phyloP scores from a whole-genome alignment of 2,113 vertebrate species.

The Hemiprocne comata region DNA sequence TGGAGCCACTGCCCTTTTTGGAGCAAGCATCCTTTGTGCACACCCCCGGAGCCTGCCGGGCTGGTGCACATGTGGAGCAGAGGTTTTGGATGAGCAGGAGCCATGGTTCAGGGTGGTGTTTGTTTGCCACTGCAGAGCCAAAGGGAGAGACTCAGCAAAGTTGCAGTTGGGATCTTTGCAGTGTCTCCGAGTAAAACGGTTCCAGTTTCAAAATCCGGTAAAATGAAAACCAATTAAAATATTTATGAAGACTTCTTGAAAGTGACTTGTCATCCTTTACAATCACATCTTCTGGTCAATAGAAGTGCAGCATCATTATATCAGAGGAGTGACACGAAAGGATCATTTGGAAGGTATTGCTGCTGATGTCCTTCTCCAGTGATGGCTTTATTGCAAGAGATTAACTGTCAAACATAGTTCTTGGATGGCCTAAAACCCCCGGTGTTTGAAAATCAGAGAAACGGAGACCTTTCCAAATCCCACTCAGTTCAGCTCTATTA shows the following conservation, averaged over 20 bases:
- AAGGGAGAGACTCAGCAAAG: neutral
- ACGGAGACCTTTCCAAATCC: neutral
- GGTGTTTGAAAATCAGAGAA: neutral
- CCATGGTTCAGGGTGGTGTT: neutral
- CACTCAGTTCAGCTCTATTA: neutral
- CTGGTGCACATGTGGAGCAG: fast-evolving
- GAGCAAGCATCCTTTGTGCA: neutral
- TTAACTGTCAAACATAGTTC: neutral
- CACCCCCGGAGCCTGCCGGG: fast-evolving
- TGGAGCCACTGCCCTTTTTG: neutral
- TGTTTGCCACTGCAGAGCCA: neutral
- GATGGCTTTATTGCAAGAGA: neutral
- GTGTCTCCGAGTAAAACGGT: neutral
- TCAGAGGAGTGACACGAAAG: neutral
- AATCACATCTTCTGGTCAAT: neutral
- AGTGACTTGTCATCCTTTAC: neutral
- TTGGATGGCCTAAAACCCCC: neutral
- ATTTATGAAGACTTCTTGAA: neutral
- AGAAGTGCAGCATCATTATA: neutral
- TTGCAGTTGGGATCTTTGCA: neutral
- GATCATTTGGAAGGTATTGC: neutral
- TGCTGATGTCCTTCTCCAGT: neutral
- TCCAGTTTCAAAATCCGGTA: neutral
- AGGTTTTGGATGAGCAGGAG: neutral
- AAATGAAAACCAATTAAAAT: neutral